Evolutionary conservation across 1,140 invertebrate genomes (phyloP).

Genomic region (Sinonovacula constricta): DNA sequence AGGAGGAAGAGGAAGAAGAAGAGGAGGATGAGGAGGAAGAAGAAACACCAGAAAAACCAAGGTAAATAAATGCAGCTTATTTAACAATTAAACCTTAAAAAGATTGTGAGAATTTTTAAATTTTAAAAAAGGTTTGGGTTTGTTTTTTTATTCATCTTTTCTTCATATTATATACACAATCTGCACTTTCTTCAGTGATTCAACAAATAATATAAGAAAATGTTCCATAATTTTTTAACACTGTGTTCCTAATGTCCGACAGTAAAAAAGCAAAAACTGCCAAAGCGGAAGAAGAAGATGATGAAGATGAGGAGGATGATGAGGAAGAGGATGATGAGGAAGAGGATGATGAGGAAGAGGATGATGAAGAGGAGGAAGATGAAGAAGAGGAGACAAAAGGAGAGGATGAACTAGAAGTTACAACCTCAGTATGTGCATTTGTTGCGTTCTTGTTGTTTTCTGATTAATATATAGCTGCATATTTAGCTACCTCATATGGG

Average conservation of each 20-base stretch:
- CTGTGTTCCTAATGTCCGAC: not conserved
- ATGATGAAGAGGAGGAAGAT: constrained; percentile 52
- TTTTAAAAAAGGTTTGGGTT: too few species aligned
- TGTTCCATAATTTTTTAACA: too few species aligned
- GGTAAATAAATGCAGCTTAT: too few species aligned
- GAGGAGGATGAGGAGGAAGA: constrained; percentile 39
- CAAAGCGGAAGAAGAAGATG: constrained; percentile 20
- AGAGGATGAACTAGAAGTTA: constrained; percentile 46
- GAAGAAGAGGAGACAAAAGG: constrained; percentile 51
- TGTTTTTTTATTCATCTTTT: too few species aligned
- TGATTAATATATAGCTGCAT: too few species aligned
- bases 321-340: constrained; percentile 46
- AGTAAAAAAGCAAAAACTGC: constrained; percentile 16
- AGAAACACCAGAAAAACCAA: constrained; percentile 20
- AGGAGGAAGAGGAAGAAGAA: constrained; percentile 23
- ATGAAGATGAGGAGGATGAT: constrained; percentile 29
- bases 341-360: constrained; percentile 47
- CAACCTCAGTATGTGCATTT: constrained; percentile 24
- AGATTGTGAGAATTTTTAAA: too few species aligned
- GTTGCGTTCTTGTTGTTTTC: not conserved
- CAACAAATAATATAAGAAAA: too few species aligned
- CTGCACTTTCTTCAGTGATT: too few species aligned
- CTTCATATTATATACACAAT: too few species aligned
- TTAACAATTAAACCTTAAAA: too few species aligned
- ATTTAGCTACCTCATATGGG: not conserved